Evolutionary conservation across 2,797 vertebrate genomes (phyloP).

Genomic region (Sebastolobus alascanus): DNA sequence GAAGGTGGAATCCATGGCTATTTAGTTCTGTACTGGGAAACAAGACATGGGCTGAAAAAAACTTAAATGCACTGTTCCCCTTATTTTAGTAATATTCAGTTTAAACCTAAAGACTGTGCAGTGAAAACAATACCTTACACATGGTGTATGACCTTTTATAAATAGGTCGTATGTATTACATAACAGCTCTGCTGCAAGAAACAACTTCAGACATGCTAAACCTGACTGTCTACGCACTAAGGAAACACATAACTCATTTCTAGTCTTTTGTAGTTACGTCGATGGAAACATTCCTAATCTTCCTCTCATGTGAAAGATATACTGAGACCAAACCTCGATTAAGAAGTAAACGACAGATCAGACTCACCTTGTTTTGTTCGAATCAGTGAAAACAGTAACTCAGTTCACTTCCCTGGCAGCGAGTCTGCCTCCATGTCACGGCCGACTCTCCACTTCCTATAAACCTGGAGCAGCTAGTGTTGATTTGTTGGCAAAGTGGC

Average conservation of each 20-base stretch:
- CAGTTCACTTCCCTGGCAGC: conserved; percentile 25
- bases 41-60: conserved; percentile 19
- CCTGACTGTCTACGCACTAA: not conserved
- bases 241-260: not conserved
- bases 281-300: conserved; percentile 1
- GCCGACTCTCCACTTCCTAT: conserved; percentile 59
- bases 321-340: not conserved
- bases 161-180: not conserved
- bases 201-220: not conserved
- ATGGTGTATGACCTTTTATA: not conserved
- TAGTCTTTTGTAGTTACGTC: not conserved
- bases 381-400: conserved; percentile 53
- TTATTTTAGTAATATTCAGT: not conserved
- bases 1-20: conserved; percentile 49
- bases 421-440: conserved; percentile 41
- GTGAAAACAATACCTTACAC: not conserved
- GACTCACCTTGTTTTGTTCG: conserved; percentile 68
- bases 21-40: conserved; percentile 34
- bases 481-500: conserved; percentile 52
- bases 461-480: conserved; percentile 34
- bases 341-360: not conserved
- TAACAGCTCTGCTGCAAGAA: not conserved
- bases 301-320: not conserved
- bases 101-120: not conserved
- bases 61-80: not conserved